Percentiles rank a stretch among this genome's conserved stretches.
These are phyloP conservation scores for Smithornis capensis DNA, from an alignment of 2,113 vertebrate genomes.

Conservation along the genomic window DNA sequence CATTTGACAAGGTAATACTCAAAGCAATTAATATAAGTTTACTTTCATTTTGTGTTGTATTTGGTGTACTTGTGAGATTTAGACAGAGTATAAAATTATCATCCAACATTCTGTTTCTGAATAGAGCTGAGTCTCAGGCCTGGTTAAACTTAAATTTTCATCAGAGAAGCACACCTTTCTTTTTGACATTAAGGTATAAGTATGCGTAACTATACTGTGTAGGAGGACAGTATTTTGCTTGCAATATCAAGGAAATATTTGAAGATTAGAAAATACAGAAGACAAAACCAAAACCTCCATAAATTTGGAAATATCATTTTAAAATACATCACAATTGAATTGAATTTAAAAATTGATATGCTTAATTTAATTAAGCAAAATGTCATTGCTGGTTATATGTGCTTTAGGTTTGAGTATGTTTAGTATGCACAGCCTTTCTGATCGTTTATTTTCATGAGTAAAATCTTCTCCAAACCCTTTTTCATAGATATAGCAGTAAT, in stretches of 20 bases:
- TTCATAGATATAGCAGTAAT: neutral
- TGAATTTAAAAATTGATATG: neutral
- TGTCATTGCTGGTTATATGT: neutral
- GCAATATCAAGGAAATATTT: neutral
- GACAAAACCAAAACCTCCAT: rapidly evolving
- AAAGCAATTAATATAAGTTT: neutral
- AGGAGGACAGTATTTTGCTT: neutral
- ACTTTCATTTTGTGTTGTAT: neutral
- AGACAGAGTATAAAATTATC: neutral
- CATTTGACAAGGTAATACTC: neutral
- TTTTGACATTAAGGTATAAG: neutral
- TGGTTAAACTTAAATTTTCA: neutral
- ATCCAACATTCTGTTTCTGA: neutral
- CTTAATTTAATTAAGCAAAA: neutral
- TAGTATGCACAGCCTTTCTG: neutral
- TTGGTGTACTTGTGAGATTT: neutral
- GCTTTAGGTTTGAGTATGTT: neutral
- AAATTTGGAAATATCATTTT: neutral
- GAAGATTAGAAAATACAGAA: neutral
- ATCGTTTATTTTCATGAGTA: neutral
- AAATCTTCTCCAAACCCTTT: neutral
- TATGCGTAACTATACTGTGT: neutral
- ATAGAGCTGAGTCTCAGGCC: neutral
- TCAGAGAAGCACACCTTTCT: neutral
- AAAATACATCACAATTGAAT: neutral